These are phyloP conservation scores for Lucifuga dentata DNA, from an alignment of 2,113 vertebrate species.

Conservation along the genomic window DNA sequence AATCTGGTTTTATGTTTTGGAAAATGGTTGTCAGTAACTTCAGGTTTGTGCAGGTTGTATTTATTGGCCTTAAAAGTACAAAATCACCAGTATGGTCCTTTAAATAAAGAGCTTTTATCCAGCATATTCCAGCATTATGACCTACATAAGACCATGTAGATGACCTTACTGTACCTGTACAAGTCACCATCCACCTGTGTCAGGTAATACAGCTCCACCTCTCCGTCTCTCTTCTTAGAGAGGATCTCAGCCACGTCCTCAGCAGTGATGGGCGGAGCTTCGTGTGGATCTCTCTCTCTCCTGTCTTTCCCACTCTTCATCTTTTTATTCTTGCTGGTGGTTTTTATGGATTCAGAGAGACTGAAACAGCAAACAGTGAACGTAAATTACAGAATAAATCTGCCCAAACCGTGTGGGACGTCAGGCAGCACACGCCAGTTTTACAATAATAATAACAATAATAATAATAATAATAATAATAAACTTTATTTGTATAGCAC, in stretches of 20 bases:
- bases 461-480: too few relatives aligned
- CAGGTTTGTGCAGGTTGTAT: too few relatives aligned
- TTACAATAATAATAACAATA: too few relatives aligned
- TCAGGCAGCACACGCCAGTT: too few relatives aligned
- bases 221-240: slow-evolving; percentile 37
- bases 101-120: too few relatives aligned
- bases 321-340: slow-evolving; percentile 21
- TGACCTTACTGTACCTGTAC: slow-evolving; percentile 58
- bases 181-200: slow-evolving; percentile 48
- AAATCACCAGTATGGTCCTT: too few relatives aligned
- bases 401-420: too few relatives aligned
- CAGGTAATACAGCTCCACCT: slow-evolving; percentile 61
- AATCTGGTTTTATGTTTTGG: too few relatives aligned
- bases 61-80: too few relatives aligned
- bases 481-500: too few relatives aligned
- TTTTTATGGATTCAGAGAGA: slow-evolving; percentile 23
- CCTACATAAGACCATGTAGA: background rate
- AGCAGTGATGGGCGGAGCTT: slow-evolving; percentile 51
- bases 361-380: slow-evolving; percentile 49
- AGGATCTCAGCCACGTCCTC: slow-evolving; percentile 64
- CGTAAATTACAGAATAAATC: too few relatives aligned
- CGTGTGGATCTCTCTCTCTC: slow-evolving; percentile 12
- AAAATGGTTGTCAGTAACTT: too few relatives aligned
- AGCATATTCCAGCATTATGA: background rate
- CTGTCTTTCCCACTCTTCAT: slow-evolving; percentile 3